These are phyloP conservation scores for Oreochromis aureus DNA, from an alignment of 2,113 vertebrate species.

Conservation along the genomic window DNA sequence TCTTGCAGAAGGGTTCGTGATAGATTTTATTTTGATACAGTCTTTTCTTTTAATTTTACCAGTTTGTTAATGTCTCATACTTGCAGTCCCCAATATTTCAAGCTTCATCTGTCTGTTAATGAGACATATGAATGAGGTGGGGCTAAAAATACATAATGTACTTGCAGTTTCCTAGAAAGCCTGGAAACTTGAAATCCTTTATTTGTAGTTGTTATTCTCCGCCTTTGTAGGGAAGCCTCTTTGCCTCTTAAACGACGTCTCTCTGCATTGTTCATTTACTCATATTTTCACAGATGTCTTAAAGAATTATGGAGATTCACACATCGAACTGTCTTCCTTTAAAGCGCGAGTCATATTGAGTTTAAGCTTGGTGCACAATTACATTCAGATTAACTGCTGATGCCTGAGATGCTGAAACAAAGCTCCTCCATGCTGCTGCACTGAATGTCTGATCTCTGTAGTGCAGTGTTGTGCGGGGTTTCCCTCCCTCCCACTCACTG, in stretches of 20 bases:
- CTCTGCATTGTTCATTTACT: neutral
- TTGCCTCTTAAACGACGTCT: neutral
- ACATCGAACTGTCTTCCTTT: neutral
- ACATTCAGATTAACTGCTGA: neutral
- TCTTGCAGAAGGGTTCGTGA: neutral
- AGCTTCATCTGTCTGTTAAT: neutral
- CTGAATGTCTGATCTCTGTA: conserved; percentile 3
- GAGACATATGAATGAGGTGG: neutral
- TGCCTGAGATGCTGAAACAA: neutral
- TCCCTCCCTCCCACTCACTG: conserved; percentile 47
- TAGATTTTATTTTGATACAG: neutral
- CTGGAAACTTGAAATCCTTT: neutral
- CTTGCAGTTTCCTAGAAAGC: neutral
- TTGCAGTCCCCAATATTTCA: neutral
- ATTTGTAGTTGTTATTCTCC: neutral
- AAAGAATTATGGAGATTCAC: neutral
- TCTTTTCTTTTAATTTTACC: neutral
- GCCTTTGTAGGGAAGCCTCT: neutral
- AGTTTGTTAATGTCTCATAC: neutral
- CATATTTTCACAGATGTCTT: neutral
- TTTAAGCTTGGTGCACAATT: neutral
- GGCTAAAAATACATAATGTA: neutral
- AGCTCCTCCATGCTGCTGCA: conserved; percentile 3
- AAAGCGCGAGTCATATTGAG: neutral
- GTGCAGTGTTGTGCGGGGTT: conserved; percentile 23